These are phyloP conservation scores for Aramus guarauna DNA, from an alignment of 2,113 vertebrate genomes.

Conservation along the genomic window DNA sequence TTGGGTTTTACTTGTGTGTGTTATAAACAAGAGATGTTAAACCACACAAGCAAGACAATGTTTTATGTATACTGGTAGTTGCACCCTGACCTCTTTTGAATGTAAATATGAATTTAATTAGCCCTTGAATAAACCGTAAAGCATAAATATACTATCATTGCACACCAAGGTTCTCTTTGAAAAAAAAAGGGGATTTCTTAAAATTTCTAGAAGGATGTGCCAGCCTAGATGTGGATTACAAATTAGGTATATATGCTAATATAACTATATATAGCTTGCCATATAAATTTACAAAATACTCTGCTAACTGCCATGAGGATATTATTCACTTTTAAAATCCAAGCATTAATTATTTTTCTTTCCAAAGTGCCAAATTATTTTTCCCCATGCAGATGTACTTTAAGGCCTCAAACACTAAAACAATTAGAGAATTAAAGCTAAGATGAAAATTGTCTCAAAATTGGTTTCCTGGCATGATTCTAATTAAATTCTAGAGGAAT, in stretches of 20 bases:
- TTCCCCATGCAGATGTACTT: not conserved
- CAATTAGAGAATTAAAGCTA: not conserved
- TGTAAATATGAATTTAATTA: not conserved
- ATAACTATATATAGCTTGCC: not conserved
- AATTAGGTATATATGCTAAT: not conserved
- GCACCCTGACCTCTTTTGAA: too few species aligned
- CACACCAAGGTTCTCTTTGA: not conserved
- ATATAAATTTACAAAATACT: not conserved
- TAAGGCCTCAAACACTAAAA: not conserved
- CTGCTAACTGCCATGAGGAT: not conserved
- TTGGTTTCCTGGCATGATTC: not conserved
- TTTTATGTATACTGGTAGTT: not conserved
- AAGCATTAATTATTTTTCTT: not conserved
- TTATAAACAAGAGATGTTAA: not conserved
- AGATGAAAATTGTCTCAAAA: slow-evolving; percentile 3
- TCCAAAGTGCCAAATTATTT: not conserved
- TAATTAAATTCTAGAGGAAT: not conserved
- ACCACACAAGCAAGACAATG: not conserved
- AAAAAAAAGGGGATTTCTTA: not conserved
- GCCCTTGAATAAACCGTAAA: not conserved
- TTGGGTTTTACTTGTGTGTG: not conserved
- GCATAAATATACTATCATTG: not conserved
- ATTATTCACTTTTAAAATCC: not conserved
- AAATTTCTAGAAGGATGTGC: not conserved
- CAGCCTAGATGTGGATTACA: not conserved